These are phyloP conservation scores for Acanthaster planci DNA, from an alignment of 35 echinoderm and acorn worm genomes.

Conservation along the genomic window DNA sequence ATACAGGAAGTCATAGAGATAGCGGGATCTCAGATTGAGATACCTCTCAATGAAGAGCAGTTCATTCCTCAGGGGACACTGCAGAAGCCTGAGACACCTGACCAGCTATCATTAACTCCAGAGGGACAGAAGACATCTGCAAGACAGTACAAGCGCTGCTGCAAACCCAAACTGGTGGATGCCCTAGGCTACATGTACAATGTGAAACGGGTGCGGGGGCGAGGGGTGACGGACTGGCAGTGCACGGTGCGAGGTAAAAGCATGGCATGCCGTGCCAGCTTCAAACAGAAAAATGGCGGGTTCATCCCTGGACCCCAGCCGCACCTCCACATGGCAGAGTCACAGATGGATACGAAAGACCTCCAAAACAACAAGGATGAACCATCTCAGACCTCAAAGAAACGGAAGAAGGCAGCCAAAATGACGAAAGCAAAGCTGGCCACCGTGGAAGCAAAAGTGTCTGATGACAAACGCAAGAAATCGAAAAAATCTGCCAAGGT, in stretches of 20 bases:
- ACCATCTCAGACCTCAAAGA: neutral
- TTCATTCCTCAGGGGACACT: too few species aligned
- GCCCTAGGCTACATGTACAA: neutral
- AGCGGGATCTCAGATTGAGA: too few species aligned
- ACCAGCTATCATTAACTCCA: too few species aligned
- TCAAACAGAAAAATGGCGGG: constrained; percentile 6
- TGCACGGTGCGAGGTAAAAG: neutral
- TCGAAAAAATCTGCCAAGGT: neutral
- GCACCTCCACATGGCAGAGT: constrained; percentile 2
- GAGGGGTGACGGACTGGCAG: neutral
- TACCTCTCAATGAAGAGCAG: too few species aligned
- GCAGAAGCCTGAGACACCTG: too few species aligned
- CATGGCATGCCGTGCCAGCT: neutral
- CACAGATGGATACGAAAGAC: neutral
- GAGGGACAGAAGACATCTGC: too few species aligned
- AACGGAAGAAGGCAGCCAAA: neutral
- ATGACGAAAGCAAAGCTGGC: neutral
- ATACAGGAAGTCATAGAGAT: too few species aligned
- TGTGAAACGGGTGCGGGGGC: neutral
- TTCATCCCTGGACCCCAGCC: constrained; percentile 5
- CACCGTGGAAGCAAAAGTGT: too few species aligned
- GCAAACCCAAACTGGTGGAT: constrained; percentile 1
- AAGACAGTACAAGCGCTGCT: neutral
- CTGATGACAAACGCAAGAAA: neutral
- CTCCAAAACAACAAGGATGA: neutral